Evolutionary conservation across 2,888 invertebrate genomes (phyloP).

Genomic region (Pecten maximus): DNA sequence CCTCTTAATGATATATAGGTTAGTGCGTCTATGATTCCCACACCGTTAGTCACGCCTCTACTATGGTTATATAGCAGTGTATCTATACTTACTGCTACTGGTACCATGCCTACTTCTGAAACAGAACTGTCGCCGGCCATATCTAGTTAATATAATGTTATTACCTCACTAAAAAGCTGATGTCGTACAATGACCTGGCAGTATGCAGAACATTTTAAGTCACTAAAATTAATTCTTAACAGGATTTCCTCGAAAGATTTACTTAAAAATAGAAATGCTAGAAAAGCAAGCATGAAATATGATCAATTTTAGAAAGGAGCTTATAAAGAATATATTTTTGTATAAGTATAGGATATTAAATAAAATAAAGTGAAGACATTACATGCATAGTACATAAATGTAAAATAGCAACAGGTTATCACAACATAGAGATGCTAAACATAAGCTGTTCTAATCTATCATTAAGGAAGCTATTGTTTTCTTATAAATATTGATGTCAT

Average conservation of each 20-base stretch:
- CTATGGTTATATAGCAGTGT: background rate
- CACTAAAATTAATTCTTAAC: background rate
- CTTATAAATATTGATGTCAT: too few relatives aligned
- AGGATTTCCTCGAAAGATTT: background rate
- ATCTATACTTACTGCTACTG: background rate
- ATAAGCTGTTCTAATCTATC: too few relatives aligned
- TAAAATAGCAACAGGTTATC: too few relatives aligned
- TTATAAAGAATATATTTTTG: background rate
- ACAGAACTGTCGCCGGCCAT: background rate
- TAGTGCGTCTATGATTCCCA: background rate
- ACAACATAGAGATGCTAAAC: too few relatives aligned
- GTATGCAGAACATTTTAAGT: background rate
- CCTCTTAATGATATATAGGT: background rate
- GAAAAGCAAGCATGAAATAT: background rate
- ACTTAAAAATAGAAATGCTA: background rate
- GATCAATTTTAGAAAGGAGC: background rate
- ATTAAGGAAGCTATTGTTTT: too few relatives aligned
- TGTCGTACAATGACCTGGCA: background rate
- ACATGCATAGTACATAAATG: too few relatives aligned
- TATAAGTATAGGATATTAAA: too few relatives aligned
- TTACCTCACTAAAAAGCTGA: background rate
- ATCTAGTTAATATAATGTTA: background rate
- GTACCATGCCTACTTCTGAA: slow-evolving; percentile 29
- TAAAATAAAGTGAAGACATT: too few relatives aligned
- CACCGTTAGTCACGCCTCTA: background rate